Conservation (phyloP, 2,797 vertebrate species). For the Chrysocyon brachyurus region DNA sequence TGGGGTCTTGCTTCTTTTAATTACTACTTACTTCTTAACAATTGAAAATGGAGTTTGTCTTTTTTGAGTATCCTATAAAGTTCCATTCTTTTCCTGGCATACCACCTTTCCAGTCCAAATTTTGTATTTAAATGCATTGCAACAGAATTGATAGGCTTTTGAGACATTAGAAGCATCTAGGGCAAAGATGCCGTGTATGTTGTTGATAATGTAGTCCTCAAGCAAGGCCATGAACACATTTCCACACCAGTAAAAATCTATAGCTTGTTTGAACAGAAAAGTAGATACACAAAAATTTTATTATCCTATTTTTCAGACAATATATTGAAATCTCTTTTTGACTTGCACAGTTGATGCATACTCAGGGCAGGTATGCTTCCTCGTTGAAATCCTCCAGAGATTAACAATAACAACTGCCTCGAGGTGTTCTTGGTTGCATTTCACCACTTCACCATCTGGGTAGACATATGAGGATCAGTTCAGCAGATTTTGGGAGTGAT, state of each 20-base stretch:
- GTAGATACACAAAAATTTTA: not conserved
- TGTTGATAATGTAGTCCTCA: not conserved
- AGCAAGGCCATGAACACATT: not conserved
- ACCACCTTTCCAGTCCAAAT: not conserved
- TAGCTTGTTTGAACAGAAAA: conserved; percentile 12
- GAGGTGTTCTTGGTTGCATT: conserved; percentile 84
- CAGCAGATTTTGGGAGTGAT: conserved; percentile 80
- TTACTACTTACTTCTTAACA: conserved; percentile 38
- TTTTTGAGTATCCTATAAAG: conserved; percentile 43
- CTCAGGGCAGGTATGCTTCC: conserved; percentile 29
- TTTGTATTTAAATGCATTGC: not conserved
- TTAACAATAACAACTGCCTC: conserved; percentile 70
- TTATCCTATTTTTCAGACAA: not conserved
- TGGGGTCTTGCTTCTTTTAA: conserved; percentile 11
- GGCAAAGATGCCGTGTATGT: not conserved
- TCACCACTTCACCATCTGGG: conserved; percentile 83
- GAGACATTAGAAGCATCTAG: not conserved
- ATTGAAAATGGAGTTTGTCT: conserved; percentile 62
- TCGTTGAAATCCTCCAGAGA: conserved; percentile 68
- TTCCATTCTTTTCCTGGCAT: conserved; percentile 42
- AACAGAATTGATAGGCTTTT: not conserved
- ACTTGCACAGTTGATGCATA: not conserved
- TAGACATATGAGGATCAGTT: conserved; percentile 82
- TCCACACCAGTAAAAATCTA: not conserved
- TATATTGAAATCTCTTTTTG: conserved; percentile 19